A percentile compares a stretch with the other conserved stretches of the same genome.
Evolutionary conservation across 2,888 invertebrate species (phyloP).

Genomic region (Oligia fasciuncula): DNA sequence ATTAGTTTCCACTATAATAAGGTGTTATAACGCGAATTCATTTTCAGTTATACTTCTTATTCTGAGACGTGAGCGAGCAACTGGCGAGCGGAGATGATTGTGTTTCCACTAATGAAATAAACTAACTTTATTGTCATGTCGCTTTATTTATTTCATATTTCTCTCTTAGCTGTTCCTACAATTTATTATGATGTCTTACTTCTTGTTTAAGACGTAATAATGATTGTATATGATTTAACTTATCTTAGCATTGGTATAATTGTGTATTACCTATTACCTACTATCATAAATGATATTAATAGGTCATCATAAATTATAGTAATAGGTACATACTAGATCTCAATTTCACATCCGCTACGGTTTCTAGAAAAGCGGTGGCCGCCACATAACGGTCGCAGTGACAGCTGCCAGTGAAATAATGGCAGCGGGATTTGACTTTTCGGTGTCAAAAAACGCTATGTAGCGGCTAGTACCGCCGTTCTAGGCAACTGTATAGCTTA

Average conservation of each 20-base stretch:
- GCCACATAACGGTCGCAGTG: not conserved
- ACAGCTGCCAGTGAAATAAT: not conserved
- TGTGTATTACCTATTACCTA: too few species aligned
- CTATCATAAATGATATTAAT: not conserved
- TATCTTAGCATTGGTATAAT: not conserved
- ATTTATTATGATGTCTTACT: not conserved
- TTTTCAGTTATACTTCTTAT: constrained; percentile 87
- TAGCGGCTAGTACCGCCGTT: not conserved
- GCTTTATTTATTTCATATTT: constrained; percentile 49
- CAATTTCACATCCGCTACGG: not conserved
- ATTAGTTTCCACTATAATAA: constrained; percentile 48
- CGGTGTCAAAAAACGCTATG: not conserved
- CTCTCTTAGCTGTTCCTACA: constrained; percentile 13
- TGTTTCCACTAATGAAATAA: constrained; percentile 59
- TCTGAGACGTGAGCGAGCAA: constrained; percentile 72
- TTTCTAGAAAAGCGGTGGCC: not conserved
- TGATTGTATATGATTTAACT: not conserved
- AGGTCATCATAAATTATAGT: not conserved
- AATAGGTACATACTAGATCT: not conserved
- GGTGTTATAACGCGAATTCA: constrained; percentile 44
- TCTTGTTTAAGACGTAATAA: not conserved
- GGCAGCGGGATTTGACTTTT: not conserved
- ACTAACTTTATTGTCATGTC: constrained; percentile 45
- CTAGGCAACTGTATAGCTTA: not conserved
- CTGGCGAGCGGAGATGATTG: constrained; percentile 72